These are phyloP conservation scores for Calliphora vomitoria DNA, from an alignment of 2,888 invertebrate species.

Conservation along the genomic window DNA sequence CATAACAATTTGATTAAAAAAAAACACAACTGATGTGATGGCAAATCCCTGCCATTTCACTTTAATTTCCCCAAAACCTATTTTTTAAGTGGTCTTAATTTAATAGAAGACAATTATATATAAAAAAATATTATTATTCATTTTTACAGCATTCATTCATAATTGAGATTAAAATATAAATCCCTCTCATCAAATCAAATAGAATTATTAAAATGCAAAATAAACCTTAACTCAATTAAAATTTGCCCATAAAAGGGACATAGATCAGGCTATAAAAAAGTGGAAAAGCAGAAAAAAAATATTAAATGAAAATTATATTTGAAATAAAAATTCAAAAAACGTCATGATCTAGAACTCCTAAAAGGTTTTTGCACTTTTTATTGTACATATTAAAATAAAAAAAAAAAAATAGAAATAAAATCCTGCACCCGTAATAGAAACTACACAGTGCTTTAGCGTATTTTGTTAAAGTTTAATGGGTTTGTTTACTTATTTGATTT, in stretches of 20 bases:
- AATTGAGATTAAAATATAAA: slow-evolving; percentile 8
- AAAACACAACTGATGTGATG: too few relatives aligned
- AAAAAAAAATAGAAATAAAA: neutral
- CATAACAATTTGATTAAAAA: too few relatives aligned
- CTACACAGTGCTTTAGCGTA: slow-evolving; percentile 46
- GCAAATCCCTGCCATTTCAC: too few relatives aligned
- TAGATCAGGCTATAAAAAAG: slow-evolving; percentile 15
- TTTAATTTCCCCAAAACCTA: too few relatives aligned
- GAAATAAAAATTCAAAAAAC: slow-evolving; percentile 16
- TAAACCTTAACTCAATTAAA: slow-evolving; percentile 17
- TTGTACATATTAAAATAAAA: neutral
- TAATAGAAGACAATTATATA: neutral
- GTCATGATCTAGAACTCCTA: neutral
- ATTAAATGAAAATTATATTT: slow-evolving; percentile 1
- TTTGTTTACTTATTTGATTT: slow-evolving; percentile 39
- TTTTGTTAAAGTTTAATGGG: slow-evolving; percentile 58
- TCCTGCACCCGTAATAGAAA: neutral
- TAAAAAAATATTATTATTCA: neutral
- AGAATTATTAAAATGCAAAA: neutral
- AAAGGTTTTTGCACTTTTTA: neutral
- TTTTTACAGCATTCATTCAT: slow-evolving; percentile 8
- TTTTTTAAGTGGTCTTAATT: neutral
- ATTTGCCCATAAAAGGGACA: neutral
- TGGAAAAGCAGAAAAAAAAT: neutral
- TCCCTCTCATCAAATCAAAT: neutral